A percentile compares a stretch with the other conserved stretches of the same genome.
Conservation (phyloP, 2,888 invertebrate genomes). For the Cheilosia impressa region DNA sequence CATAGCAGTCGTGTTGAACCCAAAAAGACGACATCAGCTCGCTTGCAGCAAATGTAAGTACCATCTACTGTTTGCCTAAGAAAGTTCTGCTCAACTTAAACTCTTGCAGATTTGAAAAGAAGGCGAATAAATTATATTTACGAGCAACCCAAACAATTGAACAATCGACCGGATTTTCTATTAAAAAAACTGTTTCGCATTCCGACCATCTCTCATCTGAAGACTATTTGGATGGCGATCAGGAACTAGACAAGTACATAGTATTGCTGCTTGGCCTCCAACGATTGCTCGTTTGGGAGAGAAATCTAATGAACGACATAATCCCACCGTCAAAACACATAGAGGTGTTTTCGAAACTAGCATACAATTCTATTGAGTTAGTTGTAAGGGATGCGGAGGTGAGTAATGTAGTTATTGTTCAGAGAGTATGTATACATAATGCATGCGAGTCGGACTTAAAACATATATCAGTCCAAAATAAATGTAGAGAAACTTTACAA, state of each 20-base stretch:
- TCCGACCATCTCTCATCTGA: constrained; percentile 82
- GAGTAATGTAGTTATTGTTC: constrained; percentile 55
- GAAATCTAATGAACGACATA: constrained; percentile 91
- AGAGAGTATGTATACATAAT: too few relatives aligned
- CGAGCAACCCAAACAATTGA: constrained; percentile 93
- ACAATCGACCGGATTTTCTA: constrained; percentile 91
- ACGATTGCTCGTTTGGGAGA: constrained; percentile 94
- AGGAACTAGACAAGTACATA: constrained; percentile 93
- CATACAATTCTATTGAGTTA: constrained; percentile 92
- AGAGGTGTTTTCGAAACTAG: constrained; percentile 92
- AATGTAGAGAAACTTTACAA: too few relatives aligned
- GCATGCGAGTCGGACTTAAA: too few relatives aligned
- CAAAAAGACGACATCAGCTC: constrained; percentile 91
- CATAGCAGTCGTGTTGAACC: constrained; percentile 89
- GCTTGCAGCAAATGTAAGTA: constrained; percentile 90
- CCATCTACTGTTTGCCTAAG: background rate
- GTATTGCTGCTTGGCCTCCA: constrained; percentile 92
- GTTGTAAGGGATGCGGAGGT: constrained; percentile 95
- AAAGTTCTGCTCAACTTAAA: background rate
- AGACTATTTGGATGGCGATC: constrained; percentile 86
- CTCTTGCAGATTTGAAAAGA: constrained; percentile 87
- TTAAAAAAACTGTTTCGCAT: constrained; percentile 85
- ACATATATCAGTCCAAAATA: too few relatives aligned
- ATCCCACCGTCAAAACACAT: constrained; percentile 92
- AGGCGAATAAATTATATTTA: constrained; percentile 92